A percentile compares a stretch with the other conserved stretches of the same genome.
phyloP scores from a whole-genome alignment of 1,140 invertebrate genomes.

The Pachypsylla venusta region DNA sequence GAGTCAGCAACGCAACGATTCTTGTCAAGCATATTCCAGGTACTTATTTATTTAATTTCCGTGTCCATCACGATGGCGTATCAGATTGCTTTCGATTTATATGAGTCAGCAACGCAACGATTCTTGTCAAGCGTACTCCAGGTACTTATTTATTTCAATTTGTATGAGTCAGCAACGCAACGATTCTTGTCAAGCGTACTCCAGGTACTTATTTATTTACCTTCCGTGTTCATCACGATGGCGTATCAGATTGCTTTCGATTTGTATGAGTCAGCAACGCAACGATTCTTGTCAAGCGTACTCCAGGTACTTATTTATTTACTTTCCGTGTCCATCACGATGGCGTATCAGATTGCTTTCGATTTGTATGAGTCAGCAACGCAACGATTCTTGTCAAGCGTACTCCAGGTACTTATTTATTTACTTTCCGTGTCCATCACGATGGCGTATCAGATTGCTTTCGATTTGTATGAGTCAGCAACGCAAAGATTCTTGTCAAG shows the following conservation, averaged over 20 bases:
- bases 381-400: conserved; percentile 85
- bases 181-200: too few relatives aligned
- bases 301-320: too few relatives aligned
- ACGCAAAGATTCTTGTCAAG: conserved; percentile 98
- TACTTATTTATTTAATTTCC: too few relatives aligned
- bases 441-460: conserved; percentile 98
- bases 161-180: too few relatives aligned
- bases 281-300: conserved; percentile 87
- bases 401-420: conserved; percentile 75
- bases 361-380: conserved; percentile 98
- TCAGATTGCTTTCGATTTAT: conserved; percentile 97
- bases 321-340: too few relatives aligned
- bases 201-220: too few relatives aligned
- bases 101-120: conserved; percentile 97
- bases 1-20: too few relatives aligned
- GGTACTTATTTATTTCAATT: too few relatives aligned
- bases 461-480: conserved; percentile 97
- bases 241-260: conserved; percentile 99
- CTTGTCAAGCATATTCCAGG: too few relatives aligned
- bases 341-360: conserved; percentile 98
- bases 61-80: conserved; percentile 85
- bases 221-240: too few relatives aligned
- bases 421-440: too few relatives aligned
- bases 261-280: conserved; percentile 96
- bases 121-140: conserved; percentile 79